Base-by-base conservation (phyloP, 2,113 vertebrate species). In the Nycticebus coucang region DNA sequence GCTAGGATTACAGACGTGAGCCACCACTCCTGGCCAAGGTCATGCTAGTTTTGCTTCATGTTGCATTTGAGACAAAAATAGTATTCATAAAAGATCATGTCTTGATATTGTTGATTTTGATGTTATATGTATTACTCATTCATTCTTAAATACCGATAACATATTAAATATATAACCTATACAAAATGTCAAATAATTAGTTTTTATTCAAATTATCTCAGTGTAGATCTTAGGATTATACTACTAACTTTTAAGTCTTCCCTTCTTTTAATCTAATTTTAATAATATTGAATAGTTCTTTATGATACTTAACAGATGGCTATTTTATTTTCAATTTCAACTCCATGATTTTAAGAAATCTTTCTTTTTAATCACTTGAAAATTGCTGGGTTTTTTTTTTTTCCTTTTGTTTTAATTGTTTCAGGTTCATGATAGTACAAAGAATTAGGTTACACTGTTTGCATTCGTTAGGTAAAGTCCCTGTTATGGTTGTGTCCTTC, bases 321-420 rank as follows among this genome's bases (percentile, higher is more conserved):
- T n/a, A 17, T 75, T 75, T 92, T 87, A 57, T 89, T 79, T 90
- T 64, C 7, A 89, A 75, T 26, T 89, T 96, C 12, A 80, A 50
- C 21, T 69, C 18, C 50, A 22, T 35, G 37, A 86, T 59, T 74
- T 78, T 77, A 60, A 92, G 57, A 94, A 89, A 45, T 37, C 12
- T 83, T 82, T 50, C 8, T 50, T 50, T 50, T 50, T 10, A 50
- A 50, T 50, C 45, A 50, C 45, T 50, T 50, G 45, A 50, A 50
- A 50, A 50, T 50, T 50, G 45, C 45, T 50, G 45, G 45, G 10
- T 8, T 50, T 50, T 50, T 50, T 50, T 50, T 50, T 9, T 50
- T 50, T 50, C 10, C 45, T 10, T 50, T 50, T 50, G 45, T 50
- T 50, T 50, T 50, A 50, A 9, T 50, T 50, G 45, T 50, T 50